A percentile compares a stretch with the other conserved stretches of the same genome.
phyloP scores from a whole-genome alignment of 2,797 vertebrate genomes.

The Onychomys torridus region DNA sequence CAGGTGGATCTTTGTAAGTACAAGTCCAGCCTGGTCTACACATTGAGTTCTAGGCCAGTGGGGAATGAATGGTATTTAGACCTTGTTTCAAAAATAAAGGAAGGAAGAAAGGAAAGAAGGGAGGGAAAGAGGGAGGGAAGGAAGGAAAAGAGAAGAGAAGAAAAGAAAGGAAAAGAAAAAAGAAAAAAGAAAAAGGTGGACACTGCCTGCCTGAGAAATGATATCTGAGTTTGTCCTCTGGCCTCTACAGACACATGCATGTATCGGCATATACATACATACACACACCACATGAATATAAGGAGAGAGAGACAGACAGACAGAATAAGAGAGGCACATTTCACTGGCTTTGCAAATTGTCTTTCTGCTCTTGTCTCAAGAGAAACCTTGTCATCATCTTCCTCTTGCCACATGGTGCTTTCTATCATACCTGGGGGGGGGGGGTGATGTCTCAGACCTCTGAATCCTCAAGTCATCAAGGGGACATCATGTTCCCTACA shows the following conservation, averaged over 20 bases:
- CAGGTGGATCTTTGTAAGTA: not conserved
- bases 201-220: not conserved
- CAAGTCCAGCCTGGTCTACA: not conserved
- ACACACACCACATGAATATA: not conserved
- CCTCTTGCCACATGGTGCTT: not conserved
- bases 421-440: not conserved
- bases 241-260: not conserved
- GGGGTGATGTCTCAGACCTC: not conserved
- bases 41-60: not conserved
- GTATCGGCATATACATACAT: not conserved
- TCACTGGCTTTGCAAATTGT: constrained; percentile 51
- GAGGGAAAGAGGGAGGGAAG: rapidly evolving
- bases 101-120: not conserved
- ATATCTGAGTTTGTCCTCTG: not conserved
- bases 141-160: rapidly evolving
- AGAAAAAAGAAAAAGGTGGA: not conserved
- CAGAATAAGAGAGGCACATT: not conserved
- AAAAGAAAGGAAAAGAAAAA: rapidly evolving
- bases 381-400: not conserved
- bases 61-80: not conserved
- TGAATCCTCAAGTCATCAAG: not conserved
- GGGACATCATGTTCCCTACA: not conserved
- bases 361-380: not conserved
- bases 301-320: not conserved
- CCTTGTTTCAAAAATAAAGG: not conserved